Evolutionary conservation across 2,888 invertebrate genomes (phyloP), one percentile per base, ranked within the genome.

Genomic region (Dorcus parallelipipedus): DNA sequence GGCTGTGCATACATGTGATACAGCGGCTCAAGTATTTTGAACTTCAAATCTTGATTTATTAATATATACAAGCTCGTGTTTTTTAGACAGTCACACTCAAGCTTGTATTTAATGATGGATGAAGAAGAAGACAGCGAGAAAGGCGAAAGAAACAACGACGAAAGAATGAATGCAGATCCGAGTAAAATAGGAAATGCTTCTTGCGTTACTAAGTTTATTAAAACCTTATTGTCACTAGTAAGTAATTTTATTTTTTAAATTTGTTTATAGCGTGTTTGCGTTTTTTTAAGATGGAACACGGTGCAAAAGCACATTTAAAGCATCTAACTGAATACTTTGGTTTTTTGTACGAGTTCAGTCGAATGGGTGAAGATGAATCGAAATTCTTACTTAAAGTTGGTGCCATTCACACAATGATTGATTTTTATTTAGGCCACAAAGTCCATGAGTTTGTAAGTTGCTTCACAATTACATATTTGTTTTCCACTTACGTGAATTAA

Each of bases 301-400:
- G 92, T 49, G 94, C 93, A 40, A 89, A 93, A 67, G 88, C 90
- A 33, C 92, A 94, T 77, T 76, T 93, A 61, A 88, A 93, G 60
- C 93, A 96, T 76, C 80, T 97, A 64, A 92, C 94, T 0, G 97
- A 97, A 77, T 96, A 95, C 78, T 97, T 97, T 77, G 89, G 91
- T 41, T 85, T 97, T 69, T 80, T 97, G 62, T 90, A 93, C 75
- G 96, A 97, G 77, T 96, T 96, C 78, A 93, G 95, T 67, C 91
- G 95, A 76, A 93, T 95, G 92, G 95, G 96, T 0, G 95, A 95
- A 63, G 94, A 94, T 69, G 96, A 97, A 76, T 90, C 92, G 33
- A 85, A 89, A 74, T 97, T 96, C 79, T 81, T 97, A 70, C 82
- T 95, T 63, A 86, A 91, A 26, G 88, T 92, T 56, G 91, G 93